These are phyloP conservation scores for Cromileptes altivelis DNA, from an alignment of 2,113 vertebrate species.

Conservation along the genomic window DNA sequence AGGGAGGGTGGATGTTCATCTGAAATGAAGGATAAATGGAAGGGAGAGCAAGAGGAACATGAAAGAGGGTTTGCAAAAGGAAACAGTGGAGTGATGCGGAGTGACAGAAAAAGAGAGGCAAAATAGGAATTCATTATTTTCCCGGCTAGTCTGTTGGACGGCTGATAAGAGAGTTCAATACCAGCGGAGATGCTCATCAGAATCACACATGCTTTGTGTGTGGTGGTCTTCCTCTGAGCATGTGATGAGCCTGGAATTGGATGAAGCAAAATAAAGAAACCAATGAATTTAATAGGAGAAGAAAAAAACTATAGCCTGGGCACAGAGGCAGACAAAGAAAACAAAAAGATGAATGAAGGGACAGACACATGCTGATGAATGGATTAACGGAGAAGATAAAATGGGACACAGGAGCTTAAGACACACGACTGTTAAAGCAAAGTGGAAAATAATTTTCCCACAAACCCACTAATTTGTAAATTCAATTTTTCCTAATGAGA, in stretches of 20 bases:
- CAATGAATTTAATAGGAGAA: background rate
- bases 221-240: constrained; percentile 18
- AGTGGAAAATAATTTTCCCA: constrained; percentile 33
- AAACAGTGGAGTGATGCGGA: constrained; percentile 28
- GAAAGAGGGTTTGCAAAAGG: constrained; percentile 25
- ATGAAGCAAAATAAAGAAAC: constrained; percentile 20
- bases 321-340: constrained; percentile 25
- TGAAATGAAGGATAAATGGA: constrained; percentile 23
- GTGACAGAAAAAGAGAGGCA: constrained; percentile 34
- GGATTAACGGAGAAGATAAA: background rate
- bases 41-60: constrained; percentile 24
- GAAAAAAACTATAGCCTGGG: background rate
- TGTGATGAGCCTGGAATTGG: constrained; percentile 35
- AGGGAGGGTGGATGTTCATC: constrained; percentile 12
- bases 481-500: constrained; percentile 47
- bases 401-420: background rate
- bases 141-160: constrained; percentile 50
- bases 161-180: constrained; percentile 77
- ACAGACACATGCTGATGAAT: constrained; percentile 3
- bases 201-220: constrained; percentile 9
- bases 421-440: constrained; percentile 27
- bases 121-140: constrained; percentile 60
- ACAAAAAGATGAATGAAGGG: constrained; percentile 14
- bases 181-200: constrained; percentile 61
- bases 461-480: constrained; percentile 42